Evolutionary conservation across 1,140 invertebrate species (phyloP).

Genomic region (Saxidomus purpurata): DNA sequence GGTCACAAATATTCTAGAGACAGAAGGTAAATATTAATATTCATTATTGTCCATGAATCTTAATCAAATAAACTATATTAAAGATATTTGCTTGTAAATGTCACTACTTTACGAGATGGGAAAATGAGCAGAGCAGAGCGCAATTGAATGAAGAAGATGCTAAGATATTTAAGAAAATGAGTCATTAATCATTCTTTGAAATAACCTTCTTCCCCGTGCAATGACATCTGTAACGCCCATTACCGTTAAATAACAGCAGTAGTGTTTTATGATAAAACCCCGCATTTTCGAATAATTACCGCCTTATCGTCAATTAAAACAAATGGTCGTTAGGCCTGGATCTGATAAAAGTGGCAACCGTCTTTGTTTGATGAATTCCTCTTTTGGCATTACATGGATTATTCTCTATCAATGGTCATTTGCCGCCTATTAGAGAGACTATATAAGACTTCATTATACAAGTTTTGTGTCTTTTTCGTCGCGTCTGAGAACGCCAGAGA

Average conservation of each 20-base stretch:
- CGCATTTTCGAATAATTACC: not conserved
- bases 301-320: constrained; percentile 3
- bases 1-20: no score
- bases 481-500: not conserved
- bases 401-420: constrained; percentile 45
- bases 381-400: not conserved
- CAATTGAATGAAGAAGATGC: no score
- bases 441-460: constrained; percentile 47
- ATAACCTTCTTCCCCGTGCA: not conserved
- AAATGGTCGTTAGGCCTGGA: constrained; percentile 8
- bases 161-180: no score
- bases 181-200: not conserved
- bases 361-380: constrained; percentile 46
- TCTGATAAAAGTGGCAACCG: not conserved
- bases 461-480: constrained; percentile 21
- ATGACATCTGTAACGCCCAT: not conserved
- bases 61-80: no score
- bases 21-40: no score
- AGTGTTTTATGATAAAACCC: constrained; percentile 7
- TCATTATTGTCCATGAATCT: no score
- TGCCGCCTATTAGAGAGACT: constrained; percentile 11
- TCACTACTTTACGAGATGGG: no score
- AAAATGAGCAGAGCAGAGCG: no score
- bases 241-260: not conserved
- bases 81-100: no score